phyloP scores from a whole-genome alignment of 2,797 vertebrate species.

The Cossypha niveicapilla region DNA sequence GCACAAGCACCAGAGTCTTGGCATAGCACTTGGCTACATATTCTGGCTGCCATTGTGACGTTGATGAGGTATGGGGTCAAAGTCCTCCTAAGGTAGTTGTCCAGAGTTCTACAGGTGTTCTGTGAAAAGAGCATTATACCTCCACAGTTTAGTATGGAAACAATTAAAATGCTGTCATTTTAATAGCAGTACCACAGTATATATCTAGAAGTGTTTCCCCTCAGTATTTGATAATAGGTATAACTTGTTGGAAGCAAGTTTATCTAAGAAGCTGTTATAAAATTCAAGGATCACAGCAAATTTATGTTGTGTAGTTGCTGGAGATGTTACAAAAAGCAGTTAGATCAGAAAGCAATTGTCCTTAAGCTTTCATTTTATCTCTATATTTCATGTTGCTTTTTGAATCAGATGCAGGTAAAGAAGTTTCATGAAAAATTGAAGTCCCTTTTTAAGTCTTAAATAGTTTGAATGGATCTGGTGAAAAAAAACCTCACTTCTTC shows the following conservation, averaged over 20 bases:
- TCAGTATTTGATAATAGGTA: not conserved
- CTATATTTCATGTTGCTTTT: not conserved
- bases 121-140: constrained; percentile 58
- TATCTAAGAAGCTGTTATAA: not conserved
- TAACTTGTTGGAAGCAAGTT: not conserved
- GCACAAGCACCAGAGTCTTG: constrained; percentile 78
- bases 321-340: not conserved
- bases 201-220: not conserved
- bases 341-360: not conserved
- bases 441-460: not conserved
- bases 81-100: constrained; percentile 73
- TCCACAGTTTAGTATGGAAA: not conserved
- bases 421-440: not conserved
- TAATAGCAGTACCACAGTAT: not conserved
- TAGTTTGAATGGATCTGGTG: not conserved
- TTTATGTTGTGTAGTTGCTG: not conserved
- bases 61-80: constrained; percentile 86
- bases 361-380: not conserved
- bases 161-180: not conserved
- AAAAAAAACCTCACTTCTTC: not conserved
- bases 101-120: constrained; percentile 78
- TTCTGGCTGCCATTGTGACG: constrained; percentile 83
- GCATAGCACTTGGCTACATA: constrained; percentile 83
- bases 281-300: not conserved
- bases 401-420: not conserved